Base-by-base conservation (phyloP, 2,888 invertebrate genomes). In the Scaptomyza reducta region DNA sequence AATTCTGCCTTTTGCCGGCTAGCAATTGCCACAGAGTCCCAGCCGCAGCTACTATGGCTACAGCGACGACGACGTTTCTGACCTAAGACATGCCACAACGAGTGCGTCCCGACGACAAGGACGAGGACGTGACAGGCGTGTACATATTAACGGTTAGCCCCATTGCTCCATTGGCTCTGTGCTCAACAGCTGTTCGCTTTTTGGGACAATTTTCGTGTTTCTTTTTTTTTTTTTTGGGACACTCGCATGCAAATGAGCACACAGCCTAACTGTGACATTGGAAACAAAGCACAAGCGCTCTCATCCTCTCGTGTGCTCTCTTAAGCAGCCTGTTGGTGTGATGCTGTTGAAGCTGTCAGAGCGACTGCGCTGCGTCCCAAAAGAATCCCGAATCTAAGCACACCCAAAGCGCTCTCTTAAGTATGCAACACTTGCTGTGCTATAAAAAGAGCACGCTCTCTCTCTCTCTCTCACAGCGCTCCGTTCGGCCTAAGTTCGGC, bases 71-170 rank as follows among this genome's bases (percentile, higher is more conserved):
- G 45, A 62, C 73, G 75, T 78, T 84, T 75, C 85, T 88, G 88
- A 88, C 88, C 88, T 88, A 88, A 88, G 88, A 88, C 89, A 88
- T 87, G 79, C 74, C 75, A 49, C 74, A 72, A 57, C 63, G 79
- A 80, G 69, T 85, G 79, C 82, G 75, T 73, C 83, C 79, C 69
- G 70, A 61, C 16, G 58, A 67, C 69, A 50, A 60, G 57, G 56
- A 55, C 51, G 56, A 62, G 50, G 46, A 61, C 44, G 53, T 49
- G 74, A 54, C 58, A 68, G 67, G 47, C 66, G 50, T 56, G 57
- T 54, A 33, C 33, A 49, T 49, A 68, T 77, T 63, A 74, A 74
- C 77, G 58, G 62, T 59, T 56, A 68, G 72, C 54, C 60, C 62
- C 60, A 62, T 65, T 68, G 75, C 79, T 71, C 79, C 61, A 68